Conservation (phyloP, 2,113 vertebrate genomes). For the Mesoclemmys tuberculata region DNA sequence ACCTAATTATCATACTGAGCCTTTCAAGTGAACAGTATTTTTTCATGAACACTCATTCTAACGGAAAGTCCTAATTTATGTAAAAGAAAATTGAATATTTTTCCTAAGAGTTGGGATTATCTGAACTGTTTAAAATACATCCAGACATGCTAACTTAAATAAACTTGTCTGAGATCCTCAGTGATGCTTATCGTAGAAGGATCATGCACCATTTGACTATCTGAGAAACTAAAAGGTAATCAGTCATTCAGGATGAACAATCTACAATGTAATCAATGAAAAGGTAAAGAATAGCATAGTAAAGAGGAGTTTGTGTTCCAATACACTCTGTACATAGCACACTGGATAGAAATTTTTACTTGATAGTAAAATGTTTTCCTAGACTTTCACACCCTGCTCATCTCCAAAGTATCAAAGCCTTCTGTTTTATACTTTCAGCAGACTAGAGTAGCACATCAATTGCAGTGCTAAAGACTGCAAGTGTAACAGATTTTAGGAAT, state of each 20-base stretch:
- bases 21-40: not conserved
- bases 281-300: not conserved
- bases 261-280: conserved; percentile 31
- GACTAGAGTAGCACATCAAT: not conserved
- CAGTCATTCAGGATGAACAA: conserved; percentile 28
- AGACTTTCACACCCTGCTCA: not conserved
- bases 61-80: not conserved
- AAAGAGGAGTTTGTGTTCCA: not conserved
- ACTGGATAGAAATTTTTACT: not conserved
- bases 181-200: not conserved
- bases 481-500: not conserved
- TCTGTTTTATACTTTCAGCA: not conserved
- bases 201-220: not conserved
- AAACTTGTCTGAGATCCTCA: not conserved
- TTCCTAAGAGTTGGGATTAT: not conserved
- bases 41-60: not conserved
- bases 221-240: conserved; percentile 11
- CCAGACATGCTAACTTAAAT: not conserved
- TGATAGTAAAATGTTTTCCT: not conserved
- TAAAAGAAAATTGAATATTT: too few relatives aligned
- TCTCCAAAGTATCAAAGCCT: not conserved
- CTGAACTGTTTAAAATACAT: conserved; percentile 47
- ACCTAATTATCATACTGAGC: not conserved
- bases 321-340: not conserved
- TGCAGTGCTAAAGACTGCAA: not conserved